Evolutionary conservation across 2,888 invertebrate genomes (phyloP).

Genomic region (Dinocampus coccinellae): DNA sequence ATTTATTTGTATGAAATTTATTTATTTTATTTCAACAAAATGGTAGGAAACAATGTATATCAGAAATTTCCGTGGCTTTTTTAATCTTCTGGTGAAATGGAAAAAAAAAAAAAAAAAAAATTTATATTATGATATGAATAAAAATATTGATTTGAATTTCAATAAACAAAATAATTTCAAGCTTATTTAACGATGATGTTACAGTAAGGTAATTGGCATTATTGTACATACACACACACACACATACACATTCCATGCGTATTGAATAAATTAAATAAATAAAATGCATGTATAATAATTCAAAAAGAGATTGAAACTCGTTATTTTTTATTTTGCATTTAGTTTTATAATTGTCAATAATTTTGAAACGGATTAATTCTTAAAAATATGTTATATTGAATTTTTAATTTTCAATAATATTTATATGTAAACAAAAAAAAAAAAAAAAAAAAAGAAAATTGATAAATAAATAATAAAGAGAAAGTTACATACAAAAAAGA

Average conservation of each 20-base stretch:
- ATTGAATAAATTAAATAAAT: conserved; percentile 46
- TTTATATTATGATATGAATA: neutral
- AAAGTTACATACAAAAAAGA: too few relatives aligned
- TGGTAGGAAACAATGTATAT: neutral
- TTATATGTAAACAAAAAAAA: neutral
- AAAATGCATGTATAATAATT: conserved; percentile 35
- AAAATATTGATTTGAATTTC: neutral
- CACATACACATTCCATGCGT: conserved; percentile 64
- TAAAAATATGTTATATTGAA: neutral
- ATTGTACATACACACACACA: too few relatives aligned
- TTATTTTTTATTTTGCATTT: neutral
- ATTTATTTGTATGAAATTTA: neutral
- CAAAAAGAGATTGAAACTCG: conserved; percentile 41
- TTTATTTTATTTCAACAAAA: neutral
- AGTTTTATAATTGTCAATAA: neutral
- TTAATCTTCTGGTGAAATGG: neutral
- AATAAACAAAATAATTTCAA: neutral
- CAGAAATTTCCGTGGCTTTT: neutral
- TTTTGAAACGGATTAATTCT: conserved; percentile 44
- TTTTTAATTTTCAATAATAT: neutral
- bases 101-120: neutral
- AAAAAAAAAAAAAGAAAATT: too few relatives aligned
- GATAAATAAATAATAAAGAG: too few relatives aligned
- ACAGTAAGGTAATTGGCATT: neutral
- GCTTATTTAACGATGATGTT: neutral